phyloP scores from a whole-genome alignment of 2,797 vertebrate species.

The Percopsis omiscomaycus region DNA sequence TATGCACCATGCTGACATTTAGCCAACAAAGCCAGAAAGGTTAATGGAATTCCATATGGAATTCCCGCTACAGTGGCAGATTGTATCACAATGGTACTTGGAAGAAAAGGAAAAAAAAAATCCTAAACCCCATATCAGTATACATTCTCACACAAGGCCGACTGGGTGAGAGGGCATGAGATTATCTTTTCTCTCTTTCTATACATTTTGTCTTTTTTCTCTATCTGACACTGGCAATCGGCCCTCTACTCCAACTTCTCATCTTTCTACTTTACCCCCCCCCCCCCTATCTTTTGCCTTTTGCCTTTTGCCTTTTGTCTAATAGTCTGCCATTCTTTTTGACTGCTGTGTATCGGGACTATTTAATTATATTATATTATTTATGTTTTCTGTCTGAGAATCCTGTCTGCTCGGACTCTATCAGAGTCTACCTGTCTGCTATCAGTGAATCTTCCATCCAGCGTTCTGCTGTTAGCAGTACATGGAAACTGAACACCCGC shows the following conservation, averaged over 20 bases:
- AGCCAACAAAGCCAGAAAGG: constrained; percentile 71
- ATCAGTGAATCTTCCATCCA: constrained; percentile 6
- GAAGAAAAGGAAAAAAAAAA: constrained; percentile 62
- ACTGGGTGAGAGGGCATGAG: constrained; percentile 37
- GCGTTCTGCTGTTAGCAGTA: constrained; percentile 41
- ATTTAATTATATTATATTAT: not conserved
- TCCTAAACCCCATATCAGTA: constrained; percentile 62
- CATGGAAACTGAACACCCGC: constrained; percentile 44
- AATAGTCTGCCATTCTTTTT: not conserved
- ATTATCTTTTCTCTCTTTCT: constrained; percentile 48
- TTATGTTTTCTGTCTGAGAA: too few relatives aligned
- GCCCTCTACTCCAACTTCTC: too few relatives aligned
- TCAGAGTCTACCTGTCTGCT: constrained; percentile 28
- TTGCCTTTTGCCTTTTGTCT: not conserved
- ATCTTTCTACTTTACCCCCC: not conserved
- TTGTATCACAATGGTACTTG: constrained; percentile 67
- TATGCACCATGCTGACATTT: constrained; percentile 75
- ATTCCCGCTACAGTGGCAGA: constrained; percentile 55
- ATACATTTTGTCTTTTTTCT: constrained; percentile 38
- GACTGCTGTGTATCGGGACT: not conserved
- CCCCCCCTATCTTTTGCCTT: too few relatives aligned
- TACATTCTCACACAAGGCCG: constrained; percentile 48
- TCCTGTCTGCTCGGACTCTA: not conserved
- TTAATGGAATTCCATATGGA: constrained; percentile 75
- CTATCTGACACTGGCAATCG: constrained; percentile 7